Conservation (phyloP, 2,888 invertebrate species). For the Pseudococcus jackbeardsleyi region DNA sequence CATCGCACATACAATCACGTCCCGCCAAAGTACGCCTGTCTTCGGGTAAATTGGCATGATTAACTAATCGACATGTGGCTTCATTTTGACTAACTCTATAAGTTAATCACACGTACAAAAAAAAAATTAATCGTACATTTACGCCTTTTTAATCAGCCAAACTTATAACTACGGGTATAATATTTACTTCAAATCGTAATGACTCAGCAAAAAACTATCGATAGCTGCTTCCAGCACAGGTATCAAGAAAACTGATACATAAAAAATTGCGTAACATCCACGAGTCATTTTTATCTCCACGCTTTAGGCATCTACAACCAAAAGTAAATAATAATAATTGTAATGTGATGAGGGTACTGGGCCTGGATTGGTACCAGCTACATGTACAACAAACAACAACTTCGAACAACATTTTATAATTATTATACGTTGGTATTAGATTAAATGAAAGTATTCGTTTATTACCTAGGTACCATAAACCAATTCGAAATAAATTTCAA, state of each 20-base stretch:
- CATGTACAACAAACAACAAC: too few species aligned
- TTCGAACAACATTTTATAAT: too few species aligned
- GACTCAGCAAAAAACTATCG: slow-evolving; percentile 45
- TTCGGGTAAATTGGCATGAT: slow-evolving; percentile 54
- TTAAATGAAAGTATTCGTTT: too few species aligned
- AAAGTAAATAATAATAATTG: slow-evolving; percentile 14
- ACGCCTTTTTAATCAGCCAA: slow-evolving; percentile 4
- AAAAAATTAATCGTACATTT: neutral
- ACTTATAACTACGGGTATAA: neutral
- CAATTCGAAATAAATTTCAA: too few species aligned
- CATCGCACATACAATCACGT: slow-evolving; percentile 66
- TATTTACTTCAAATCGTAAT: slow-evolving; percentile 34
- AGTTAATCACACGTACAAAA: slow-evolving; percentile 23
- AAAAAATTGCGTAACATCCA: slow-evolving; percentile 8
- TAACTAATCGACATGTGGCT: slow-evolving; percentile 55
- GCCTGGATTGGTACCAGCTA: too few species aligned
- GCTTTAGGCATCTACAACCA: slow-evolving; percentile 4
- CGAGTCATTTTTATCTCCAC: neutral
- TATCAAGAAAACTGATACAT: neutral
- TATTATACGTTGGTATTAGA: too few species aligned
- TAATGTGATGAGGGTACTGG: too few species aligned
- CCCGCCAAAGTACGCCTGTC: slow-evolving; percentile 34
- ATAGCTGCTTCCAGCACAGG: slow-evolving; percentile 18
- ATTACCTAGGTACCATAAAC: too few species aligned
- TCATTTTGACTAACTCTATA: slow-evolving; percentile 58